Evolutionary conservation across 2,797 vertebrate genomes (phyloP), one percentile per base, ranked within the genome.

Genomic region (Sardinella longiceps): DNA sequence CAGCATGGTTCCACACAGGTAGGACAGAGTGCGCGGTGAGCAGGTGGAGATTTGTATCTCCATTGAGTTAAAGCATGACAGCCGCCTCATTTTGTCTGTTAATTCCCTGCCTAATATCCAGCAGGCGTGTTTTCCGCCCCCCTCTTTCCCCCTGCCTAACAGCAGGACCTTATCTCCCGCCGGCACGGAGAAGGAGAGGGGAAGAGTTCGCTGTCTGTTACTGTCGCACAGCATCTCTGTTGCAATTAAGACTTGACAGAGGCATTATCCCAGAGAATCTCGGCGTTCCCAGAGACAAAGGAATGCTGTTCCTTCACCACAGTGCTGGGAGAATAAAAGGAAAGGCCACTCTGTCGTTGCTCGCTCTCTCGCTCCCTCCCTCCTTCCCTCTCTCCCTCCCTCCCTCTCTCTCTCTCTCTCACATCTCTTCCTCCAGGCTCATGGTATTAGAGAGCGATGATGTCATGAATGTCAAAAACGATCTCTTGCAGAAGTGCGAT

Each of bases 11-110:
- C 37, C 20, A n/a, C 37, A 51, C 84, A 84, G 85, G 84, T 86
- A 87, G 84, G 58, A 25, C 50, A 50, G 70, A 85, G 80, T 48
- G 66, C 80, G 83, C 82, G 85, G 87, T 2, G 80, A 85, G 63
- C 86, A 87, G 87, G 84, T 88, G 88, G 85, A 88, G 84, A 86
- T 89, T 82, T 86, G 82, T 87, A 84, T 87, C 89, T 83, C 43
- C 30, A 48, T 58, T 46, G 37, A 84, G 82, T 86, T 87, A 80
- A 85, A 83, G 82, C 87, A 63, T 25, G 48, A 82, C 89, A 87
- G 84, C 83, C n/a, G 9, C 84, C 86, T 89, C 86, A 85, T 89
- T 89, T 87, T 81, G 39, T 84, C 60, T 39, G 81, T 89, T 90
- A 88, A 87, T 88, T 86, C 85, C 82, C 85, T 81, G 84, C 80